Conservation (phyloP, 2,797 vertebrate genomes). For the Arctocebus calabarensis region DNA sequence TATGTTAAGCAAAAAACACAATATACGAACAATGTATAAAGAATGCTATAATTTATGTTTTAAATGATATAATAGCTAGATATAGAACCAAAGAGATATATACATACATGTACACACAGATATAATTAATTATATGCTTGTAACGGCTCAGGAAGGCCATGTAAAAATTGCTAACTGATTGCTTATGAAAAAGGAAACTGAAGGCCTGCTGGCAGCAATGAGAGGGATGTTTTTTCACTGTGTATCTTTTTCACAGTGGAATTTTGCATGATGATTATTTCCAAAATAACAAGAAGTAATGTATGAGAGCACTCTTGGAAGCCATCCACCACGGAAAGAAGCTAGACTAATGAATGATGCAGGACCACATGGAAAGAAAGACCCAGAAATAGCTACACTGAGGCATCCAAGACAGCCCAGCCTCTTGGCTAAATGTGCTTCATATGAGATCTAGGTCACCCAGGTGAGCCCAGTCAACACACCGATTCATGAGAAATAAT, state of each 20-base stretch:
- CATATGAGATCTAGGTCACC: neutral
- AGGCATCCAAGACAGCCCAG: neutral
- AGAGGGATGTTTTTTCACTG: neutral
- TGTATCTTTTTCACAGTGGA: neutral
- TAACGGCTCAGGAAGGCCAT: neutral
- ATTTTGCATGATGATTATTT: slow-evolving; percentile 35
- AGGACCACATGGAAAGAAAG: neutral
- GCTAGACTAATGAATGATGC: neutral
- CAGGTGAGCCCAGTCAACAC: neutral
- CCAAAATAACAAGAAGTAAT: neutral
- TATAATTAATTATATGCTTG: neutral
- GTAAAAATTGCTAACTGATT: neutral
- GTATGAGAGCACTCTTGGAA: neutral
- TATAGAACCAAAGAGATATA: neutral
- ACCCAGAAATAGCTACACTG: neutral
- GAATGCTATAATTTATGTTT: neutral
- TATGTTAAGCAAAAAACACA: slow-evolving; percentile 24
- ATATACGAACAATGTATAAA: neutral
- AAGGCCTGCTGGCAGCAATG: neutral
- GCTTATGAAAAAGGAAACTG: neutral
- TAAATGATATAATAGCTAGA: neutral
- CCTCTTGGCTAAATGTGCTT: neutral
- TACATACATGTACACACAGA: neutral
- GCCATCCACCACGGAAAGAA: neutral
- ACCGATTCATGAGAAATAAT: neutral